Evolutionary conservation across 2,797 vertebrate genomes (phyloP), one percentile per base, ranked within the genome.

Genomic region (Eleutherodactylus coqui): DNA sequence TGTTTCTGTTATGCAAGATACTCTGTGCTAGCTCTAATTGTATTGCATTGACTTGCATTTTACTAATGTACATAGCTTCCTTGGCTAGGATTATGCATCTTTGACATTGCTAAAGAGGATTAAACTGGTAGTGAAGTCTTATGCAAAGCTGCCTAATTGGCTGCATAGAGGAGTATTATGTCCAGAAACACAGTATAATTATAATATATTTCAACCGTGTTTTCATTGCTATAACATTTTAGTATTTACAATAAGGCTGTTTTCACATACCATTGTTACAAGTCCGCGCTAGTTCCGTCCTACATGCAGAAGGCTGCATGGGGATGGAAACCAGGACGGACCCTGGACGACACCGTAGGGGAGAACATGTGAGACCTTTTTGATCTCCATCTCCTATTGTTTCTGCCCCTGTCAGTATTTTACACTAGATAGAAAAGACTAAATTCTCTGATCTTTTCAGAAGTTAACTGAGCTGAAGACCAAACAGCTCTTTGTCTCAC

Each of bases 101-200:
- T 38, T 41, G 81, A 70, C 81, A 49, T 36, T 79, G n/a, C 51
- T 72, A 87, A 87, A 64, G 53, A 79, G 75, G 75, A 84, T 87
- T 79, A 83, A 45, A 62, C 24, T 47, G 62, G 29, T 41, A 79
- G 43, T 43, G 83, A 32, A 75, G 67, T 21, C 19, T 79, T 34
- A 75, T 73, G 16, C 24, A 77, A 77, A 77, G 72, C 67, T 78
- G 80, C 64, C 49, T 73, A 83, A 83, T 79, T 87, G 86, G 81
- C 29, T 79, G 36, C 64, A 79, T 27, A 84, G 75, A 43, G 62
- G 62, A 75, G 67, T 62, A 53, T 83, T 75, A 32, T 87, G 80
- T 58, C 47, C 79, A 69, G 27, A 77, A 72, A 49, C 67, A 67
- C 53, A 69, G 51, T 32, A 32, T 38, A 77, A 70, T 21, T 32